Base-by-base conservation (phyloP, 2,888 invertebrate species). In the Eucriotettix oculatus region DNA sequence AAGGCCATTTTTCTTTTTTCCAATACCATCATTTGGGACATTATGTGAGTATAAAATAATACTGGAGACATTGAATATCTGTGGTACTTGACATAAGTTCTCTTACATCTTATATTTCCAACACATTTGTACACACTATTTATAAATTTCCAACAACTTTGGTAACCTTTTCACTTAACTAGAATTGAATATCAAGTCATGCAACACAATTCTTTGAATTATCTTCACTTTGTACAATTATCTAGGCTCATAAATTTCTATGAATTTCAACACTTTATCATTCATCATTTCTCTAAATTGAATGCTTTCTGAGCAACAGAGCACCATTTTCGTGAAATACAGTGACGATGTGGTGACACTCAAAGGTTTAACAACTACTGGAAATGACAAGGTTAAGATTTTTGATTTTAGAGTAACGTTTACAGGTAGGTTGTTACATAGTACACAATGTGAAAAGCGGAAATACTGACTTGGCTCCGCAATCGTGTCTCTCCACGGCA, bases 121-220 rank as follows among this genome's bases (percentile, higher is more conserved):
- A 52, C 60, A 60, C 56, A 56, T 60, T 57, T 60, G 60, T 60
- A 60, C 57, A 57, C 44, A 56, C 48, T 52, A 42, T 42, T 58
- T 53, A 54, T 52, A 42, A 58, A 42, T 41, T 58, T 53, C 54
- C 58, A 54, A 43, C 52, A 56, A 61, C 59, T 59, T 61, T 57
- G 61, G 61, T 61, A 61, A 61, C 61, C 61, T 59, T 59, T 57
- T 61, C 61, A 57, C 57, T 59, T 52, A 61, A 61, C 61, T 61
- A 61, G 59, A 61, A 61, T 61, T 42, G 53, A 16, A 58, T 60
- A 56, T 44, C 55, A 56, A 60, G 56, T 41, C 60, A 60, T 56
- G 40, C 57, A 56, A 16, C 56, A 52, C 57, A 29, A 57, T 44
- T 54, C 57, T 54, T 60, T 56, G 17, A 53, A 56, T 52, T 52